Evolutionary conservation across 1,140 invertebrate species (phyloP).

Genomic region (Drosophila tani): DNA sequence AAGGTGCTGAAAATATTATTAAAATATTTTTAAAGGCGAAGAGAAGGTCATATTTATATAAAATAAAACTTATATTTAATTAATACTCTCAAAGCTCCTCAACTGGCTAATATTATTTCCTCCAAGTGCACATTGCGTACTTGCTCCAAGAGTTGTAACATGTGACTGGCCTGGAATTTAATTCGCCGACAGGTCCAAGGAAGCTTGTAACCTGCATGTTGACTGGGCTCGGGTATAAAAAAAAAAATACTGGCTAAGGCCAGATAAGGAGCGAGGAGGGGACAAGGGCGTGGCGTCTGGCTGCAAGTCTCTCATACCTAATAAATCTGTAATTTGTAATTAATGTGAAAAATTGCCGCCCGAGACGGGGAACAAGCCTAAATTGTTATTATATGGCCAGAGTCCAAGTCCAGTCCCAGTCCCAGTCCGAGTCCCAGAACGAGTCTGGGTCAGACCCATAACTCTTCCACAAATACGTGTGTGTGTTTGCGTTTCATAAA

Average conservation of each 20-base stretch:
- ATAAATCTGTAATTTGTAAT: conserved; percentile 84
- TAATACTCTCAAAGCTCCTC: too few species aligned
- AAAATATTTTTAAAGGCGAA: neutral
- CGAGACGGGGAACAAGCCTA: conserved; percentile 80
- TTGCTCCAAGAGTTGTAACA: conserved; percentile 37
- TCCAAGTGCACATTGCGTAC: conserved; percentile 23
- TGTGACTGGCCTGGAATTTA: conserved; percentile 47
- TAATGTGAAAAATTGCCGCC: conserved; percentile 80
- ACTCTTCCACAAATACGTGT: conserved; percentile 76
- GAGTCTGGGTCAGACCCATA: conserved; percentile 80
- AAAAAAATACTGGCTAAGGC: conserved; percentile 3
- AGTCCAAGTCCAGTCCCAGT: conserved; percentile 55
- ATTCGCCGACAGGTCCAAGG: conserved; percentile 52
- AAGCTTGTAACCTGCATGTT: conserved; percentile 54
- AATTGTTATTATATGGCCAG: conserved; percentile 79
- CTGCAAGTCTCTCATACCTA: conserved; percentile 67
- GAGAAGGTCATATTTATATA: neutral
- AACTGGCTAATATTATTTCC: too few species aligned
- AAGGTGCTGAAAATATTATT: neutral
- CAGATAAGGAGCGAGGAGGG: conserved; percentile 9
- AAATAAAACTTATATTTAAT: neutral
- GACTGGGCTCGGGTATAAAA: conserved; percentile 24
- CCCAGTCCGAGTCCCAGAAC: conserved; percentile 27
- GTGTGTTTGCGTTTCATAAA: conserved; percentile 73
- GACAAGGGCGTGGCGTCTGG: conserved; percentile 49